Base-by-base conservation (phyloP, 2,888 invertebrate genomes). In the Aleiodes testaceus region DNA sequence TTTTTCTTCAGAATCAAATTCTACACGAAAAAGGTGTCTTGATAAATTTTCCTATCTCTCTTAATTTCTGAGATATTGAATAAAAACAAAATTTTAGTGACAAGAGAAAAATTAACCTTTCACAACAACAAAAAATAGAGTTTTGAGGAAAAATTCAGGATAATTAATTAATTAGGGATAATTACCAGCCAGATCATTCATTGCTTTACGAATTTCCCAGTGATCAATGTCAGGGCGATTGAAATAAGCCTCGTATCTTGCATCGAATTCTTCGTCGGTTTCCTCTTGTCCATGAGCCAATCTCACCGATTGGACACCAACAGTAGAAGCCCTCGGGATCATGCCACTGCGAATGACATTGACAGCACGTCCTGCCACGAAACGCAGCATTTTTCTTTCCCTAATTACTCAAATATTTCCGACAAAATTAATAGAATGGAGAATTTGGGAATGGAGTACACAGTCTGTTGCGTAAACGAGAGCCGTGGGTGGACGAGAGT, bases 191-290 rank as follows among this genome's bases (percentile, higher is more conserved):
- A 97, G 88, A 85, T 96, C 96, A 82, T 94, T 96, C 93, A 97
- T 94, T 3, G 93, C 97, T 87, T 96, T 95, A 73, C 98, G 93
- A 80, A 97, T 90, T 89, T 97, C 97, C 98, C 98, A 98, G 66
- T 94, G 94, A 88, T 97, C 97, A 85, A 98, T 95, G 82, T 97
- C 95, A 74, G 91, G 89, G 73, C 95, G 92, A 87, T 92, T 94
- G 90, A 98, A 97, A 88, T 91, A 97, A 52, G 92, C 90, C 85
- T 93, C 94, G 87, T 94, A 97, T 85, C 94, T 92, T 80, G 90
- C 88, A 88, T 97, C 96, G 88, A 97, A 96, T 84, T 95, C 94
- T 83, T 94, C 96, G 76, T 95, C 95, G 47, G 93, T 91, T 88
- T 96, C 95, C 22, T 90, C 89, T 50, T 89, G 86, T 11, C 88